Evolutionary conservation across 1,140 invertebrate genomes (phyloP), one percentile per base, ranked within the genome.

Genomic region (Hestina assimilis): DNA sequence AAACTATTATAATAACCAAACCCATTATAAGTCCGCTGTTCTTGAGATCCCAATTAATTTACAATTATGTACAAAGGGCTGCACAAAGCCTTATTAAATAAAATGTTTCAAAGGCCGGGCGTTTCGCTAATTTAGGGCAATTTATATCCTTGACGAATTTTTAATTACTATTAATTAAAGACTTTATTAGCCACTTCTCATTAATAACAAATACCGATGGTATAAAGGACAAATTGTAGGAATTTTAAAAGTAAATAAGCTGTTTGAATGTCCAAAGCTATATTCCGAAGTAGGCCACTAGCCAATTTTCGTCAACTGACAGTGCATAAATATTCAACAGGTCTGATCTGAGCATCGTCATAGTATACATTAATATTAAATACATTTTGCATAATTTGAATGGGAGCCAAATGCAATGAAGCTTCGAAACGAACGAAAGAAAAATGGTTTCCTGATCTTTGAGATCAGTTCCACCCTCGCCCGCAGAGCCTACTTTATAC

Each of bases 31-130:
- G 76, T 74, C 66, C 72, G 67, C 73, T 76, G 74, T 74, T 70
- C 67, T 60, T 72, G 63, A 71, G 72, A 78, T 70, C 59, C 65
- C 72, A 81, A 83, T 84, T 82, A 83, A 83, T 85, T 82, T 69
- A 82, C 77, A 84, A 84, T 84, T 82, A 82, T 72, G 66, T 76
- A 79, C 68, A 68, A 77, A 79, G 75, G 70, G 70, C 72, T 79
- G 56, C 66, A 78, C 66, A 77, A 63, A 70, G 72, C 66, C 65
- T 81, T 79, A 79, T 80, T 76, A 81, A 81, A 80, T 79, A 75
- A 79, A 83, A 83, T 69, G 66, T 73, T 79, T 70, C 63, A 65
- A 76, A 74, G 62, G 54, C 55, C 42, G 28, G 52, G 28, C 51
- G 53, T 54, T 59, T 62, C 42, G 59, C 52, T 69, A 59, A 72